phyloP scores from a whole-genome alignment of 2,797 vertebrate genomes.

The Lepilemur ruficaudatus region DNA sequence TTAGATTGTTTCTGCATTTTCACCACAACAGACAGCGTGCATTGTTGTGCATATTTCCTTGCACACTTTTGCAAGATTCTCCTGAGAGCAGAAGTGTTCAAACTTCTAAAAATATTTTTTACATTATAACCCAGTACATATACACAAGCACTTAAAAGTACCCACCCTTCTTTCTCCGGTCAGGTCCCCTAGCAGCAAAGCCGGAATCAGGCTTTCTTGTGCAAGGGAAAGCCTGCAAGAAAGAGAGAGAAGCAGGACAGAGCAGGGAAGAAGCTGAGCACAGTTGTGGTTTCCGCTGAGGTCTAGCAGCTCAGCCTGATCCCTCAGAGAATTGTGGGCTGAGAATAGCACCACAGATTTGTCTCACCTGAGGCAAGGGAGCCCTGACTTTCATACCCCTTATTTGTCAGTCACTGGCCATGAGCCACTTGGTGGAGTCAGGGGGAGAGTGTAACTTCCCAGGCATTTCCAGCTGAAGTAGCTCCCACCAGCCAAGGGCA shows the following conservation, averaged over 20 bases:
- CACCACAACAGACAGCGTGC: neutral
- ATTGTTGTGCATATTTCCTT: neutral
- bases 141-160: neutral
- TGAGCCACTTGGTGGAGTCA: neutral
- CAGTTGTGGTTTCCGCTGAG: neutral
- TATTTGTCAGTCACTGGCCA: neutral
- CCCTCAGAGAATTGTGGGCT: too few relatives aligned
- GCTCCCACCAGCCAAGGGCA: conserved; percentile 5
- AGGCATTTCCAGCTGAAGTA: conserved; percentile 32
- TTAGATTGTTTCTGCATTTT: neutral
- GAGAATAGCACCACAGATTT: neutral
- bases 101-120: neutral
- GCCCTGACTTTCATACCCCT: neutral
- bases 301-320: neutral
- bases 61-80: neutral
- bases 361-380: neutral
- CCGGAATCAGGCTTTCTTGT: neutral
- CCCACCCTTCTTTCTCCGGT: neutral
- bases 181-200: neutral
- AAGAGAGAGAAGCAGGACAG: neutral
- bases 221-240: neutral
- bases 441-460: neutral
- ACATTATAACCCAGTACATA: neutral
- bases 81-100: neutral
- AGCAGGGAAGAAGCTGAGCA: neutral